These are phyloP conservation scores for Aricia agestis DNA, from an alignment of 1,140 invertebrate species.

Conservation along the genomic window DNA sequence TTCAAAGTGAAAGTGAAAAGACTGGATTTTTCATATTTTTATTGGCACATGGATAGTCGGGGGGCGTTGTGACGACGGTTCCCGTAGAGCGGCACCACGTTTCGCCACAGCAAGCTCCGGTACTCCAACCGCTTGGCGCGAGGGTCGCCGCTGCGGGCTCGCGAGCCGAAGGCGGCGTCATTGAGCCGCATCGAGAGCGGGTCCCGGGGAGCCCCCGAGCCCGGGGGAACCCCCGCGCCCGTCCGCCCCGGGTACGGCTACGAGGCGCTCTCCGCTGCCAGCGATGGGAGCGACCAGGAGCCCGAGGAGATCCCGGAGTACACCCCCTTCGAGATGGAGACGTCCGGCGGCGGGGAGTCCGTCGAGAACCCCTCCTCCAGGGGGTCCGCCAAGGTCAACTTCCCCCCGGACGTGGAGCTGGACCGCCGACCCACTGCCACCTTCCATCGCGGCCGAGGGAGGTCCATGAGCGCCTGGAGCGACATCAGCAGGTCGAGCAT, in stretches of 20 bases:
- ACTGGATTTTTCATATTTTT: not conserved
- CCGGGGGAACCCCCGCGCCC: slow-evolving; percentile 52
- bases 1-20: slow-evolving; percentile 15
- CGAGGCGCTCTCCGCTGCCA: slow-evolving; percentile 64
- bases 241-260: slow-evolving; percentile 64
- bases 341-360: slow-evolving; percentile 55
- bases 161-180: slow-evolving; percentile 58
- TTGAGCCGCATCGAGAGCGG: slow-evolving; percentile 58
- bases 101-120: slow-evolving; percentile 66
- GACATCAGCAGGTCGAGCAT: slow-evolving; percentile 88
- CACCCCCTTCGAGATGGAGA: slow-evolving; percentile 60
- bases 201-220: slow-evolving; percentile 53
- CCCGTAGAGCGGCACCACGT: slow-evolving; percentile 52
- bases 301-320: slow-evolving; percentile 59
- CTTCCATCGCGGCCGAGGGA: slow-evolving; percentile 76
- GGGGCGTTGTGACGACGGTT: not conserved
- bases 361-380: slow-evolving; percentile 55
- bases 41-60: not conserved
- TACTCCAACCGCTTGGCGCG: slow-evolving; percentile 57
- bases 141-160: slow-evolving; percentile 51
- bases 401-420: slow-evolving; percentile 80
- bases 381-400: slow-evolving; percentile 81
- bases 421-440: slow-evolving; percentile 77
- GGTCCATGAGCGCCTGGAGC: slow-evolving; percentile 89
- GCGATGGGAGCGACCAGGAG: slow-evolving; percentile 62